Conservation (phyloP, 2,888 invertebrate genomes). For the Melolontha melolontha region DNA sequence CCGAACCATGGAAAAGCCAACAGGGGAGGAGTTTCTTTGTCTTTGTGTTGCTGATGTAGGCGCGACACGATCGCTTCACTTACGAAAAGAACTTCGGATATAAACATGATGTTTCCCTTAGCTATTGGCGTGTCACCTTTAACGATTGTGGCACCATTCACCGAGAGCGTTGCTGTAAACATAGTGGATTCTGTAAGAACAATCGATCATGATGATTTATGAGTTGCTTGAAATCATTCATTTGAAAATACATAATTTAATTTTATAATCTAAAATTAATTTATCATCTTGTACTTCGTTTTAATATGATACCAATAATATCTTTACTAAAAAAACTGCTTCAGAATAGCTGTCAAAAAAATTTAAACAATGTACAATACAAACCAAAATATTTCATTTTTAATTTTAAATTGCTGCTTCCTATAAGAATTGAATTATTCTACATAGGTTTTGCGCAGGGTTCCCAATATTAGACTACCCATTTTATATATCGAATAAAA, state of each 20-base stretch:
- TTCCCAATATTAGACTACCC: too few species aligned
- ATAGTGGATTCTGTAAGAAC: constrained; percentile 31
- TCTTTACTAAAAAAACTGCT: too few species aligned
- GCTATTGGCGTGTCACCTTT: constrained; percentile 72
- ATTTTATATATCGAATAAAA: too few species aligned
- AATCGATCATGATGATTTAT: constrained; percentile 26
- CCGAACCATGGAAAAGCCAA: constrained; percentile 76
- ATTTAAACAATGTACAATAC: too few species aligned
- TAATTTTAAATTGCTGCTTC: too few species aligned
- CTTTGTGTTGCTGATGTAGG: constrained; percentile 73
- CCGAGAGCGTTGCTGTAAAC: constrained; percentile 67
- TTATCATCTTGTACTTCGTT: not conserved
- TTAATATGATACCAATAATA: too few species aligned
- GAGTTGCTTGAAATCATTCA: not conserved
- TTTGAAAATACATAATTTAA: constrained; percentile 10
- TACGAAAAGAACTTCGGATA: constrained; percentile 74
- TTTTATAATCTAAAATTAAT: not conserved
- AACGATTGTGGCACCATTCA: constrained; percentile 72
- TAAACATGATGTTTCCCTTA: constrained; percentile 74
- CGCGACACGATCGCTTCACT: constrained; percentile 73
- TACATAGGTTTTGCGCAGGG: too few species aligned
- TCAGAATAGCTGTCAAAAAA: too few species aligned
- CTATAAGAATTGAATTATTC: too few species aligned
- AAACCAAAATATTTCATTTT: too few species aligned
- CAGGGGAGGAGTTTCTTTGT: constrained; percentile 75